Evolutionary conservation across 2,888 invertebrate species (phyloP).

Genomic region (Tiliacea citrago): DNA sequence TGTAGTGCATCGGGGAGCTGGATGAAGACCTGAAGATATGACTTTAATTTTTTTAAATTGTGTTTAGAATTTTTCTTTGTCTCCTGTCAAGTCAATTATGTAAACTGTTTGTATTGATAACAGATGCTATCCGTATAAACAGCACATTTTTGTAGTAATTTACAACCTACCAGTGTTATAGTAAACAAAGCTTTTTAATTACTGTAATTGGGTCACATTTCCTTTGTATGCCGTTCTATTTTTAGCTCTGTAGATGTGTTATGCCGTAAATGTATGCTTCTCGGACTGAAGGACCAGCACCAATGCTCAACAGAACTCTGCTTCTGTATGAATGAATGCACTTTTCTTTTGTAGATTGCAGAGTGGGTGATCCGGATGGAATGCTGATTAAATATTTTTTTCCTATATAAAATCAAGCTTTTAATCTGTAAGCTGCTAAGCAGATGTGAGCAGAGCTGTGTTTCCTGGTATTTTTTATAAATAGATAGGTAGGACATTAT

Average conservation of each 20-base stretch:
- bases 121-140: neutral
- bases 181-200: conserved; percentile 25
- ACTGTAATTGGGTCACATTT: conserved; percentile 45
- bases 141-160: conserved; percentile 15
- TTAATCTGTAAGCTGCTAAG: neutral
- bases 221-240: conserved; percentile 43
- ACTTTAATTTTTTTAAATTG: neutral
- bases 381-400: neutral
- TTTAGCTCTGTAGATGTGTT: conserved; percentile 41
- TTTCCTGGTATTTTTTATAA: neutral
- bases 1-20: conserved; percentile 57
- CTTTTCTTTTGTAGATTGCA: conserved; percentile 41
- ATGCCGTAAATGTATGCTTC: conserved; percentile 19
- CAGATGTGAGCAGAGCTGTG: neutral
- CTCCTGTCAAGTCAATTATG: neutral
- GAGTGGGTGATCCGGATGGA: neutral
- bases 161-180: neutral
- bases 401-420: neutral
- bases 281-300: neutral
- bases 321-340: conserved; percentile 24
- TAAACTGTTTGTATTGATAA: conserved; percentile 4
- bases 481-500: neutral
- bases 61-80: conserved; percentile 5
- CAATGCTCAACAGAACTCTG: neutral
- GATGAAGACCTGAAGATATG: conserved; percentile 37